Evolutionary conservation across 30 jellyfish, hydroid and myxozoan genomes (phyloP), one percentile per base, ranked within the genome.

Genomic region (Morbakka virulenta): DNA sequence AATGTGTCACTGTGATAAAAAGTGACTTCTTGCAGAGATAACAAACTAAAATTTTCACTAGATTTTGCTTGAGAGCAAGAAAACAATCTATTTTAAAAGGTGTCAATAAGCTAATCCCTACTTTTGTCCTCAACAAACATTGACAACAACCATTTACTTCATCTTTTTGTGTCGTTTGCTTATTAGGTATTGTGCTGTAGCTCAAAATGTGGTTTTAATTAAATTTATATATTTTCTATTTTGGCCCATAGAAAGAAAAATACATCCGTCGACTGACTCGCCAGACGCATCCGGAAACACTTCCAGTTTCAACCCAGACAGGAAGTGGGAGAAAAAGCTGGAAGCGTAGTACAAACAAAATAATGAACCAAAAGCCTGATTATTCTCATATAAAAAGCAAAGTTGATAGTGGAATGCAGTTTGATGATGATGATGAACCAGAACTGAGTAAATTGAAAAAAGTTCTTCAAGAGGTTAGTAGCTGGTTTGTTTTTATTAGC

Each of bases 281-380:
- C 12, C 67, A 57, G n/a, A 77, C 51, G 3, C 35, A 36, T 17
- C 89, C 89, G 26, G 51, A 23, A 0, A 82, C 52, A 31, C 66
- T 66, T 9, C 89, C 81, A 51, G 68, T 79, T 29, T 79, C 82
- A 82, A 79, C 89, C 22, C 89, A 79, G 36, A 79, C 89, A 2
- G 77, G 77, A 29, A 74, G 61, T 14, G 29, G 29, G 69, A 48
- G 52, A 47, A 52, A 50, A 11, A 20, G 67, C 32, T 51, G 35
- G 35, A 72, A 50, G 25, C 68, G 82, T 17, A 66, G 79, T 27
- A 35, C 32, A 24, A 32, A 71, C 62, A 61, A 75, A 34, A 32
- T 82, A 25, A n/a, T 71, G 28, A 82, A 64, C 53, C 36, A 66
- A 32, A 70, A 70, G 28, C 28, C 73, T 35, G 94, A 82, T 33